These are phyloP conservation scores for Sapajus apella DNA, from an alignment of 2,113 vertebrate species.

Conservation along the genomic window DNA sequence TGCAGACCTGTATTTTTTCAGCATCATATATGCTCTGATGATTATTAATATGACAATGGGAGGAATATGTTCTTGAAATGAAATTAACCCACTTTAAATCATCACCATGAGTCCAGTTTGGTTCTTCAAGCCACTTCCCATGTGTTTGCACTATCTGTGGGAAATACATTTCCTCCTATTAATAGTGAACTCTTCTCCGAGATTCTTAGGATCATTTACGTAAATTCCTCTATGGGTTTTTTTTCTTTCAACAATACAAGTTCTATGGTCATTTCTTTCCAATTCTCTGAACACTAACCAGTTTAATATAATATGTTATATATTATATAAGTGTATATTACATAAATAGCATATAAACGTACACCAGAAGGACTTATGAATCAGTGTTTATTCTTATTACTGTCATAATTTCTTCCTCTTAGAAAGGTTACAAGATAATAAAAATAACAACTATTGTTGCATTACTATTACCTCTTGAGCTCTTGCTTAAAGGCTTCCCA, in stretches of 20 bases:
- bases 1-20: not conserved
- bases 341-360: not conserved
- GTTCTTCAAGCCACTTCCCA: not conserved
- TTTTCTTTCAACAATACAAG: not conserved
- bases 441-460: not conserved
- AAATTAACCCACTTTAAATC: constrained; percentile 26
- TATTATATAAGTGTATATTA: no score
- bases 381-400: not conserved
- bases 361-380: not conserved
- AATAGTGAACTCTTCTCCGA: not conserved
- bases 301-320: not conserved
- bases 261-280: not conserved
- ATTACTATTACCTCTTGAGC: not conserved
- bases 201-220: constrained; percentile 6
- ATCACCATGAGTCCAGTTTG: not conserved
- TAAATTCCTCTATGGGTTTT: not conserved
- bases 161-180: constrained; percentile 18
- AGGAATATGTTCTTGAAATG: not conserved
- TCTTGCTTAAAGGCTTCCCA: not conserved
- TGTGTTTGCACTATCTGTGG: not conserved
- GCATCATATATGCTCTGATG: not conserved
- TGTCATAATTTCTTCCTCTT: constrained; percentile 5
- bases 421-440: not conserved
- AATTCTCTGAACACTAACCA: not conserved
- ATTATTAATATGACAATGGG: not conserved